Base-by-base conservation (phyloP, 1,140 invertebrate genomes). In the Trichogramma pretiosum region DNA sequence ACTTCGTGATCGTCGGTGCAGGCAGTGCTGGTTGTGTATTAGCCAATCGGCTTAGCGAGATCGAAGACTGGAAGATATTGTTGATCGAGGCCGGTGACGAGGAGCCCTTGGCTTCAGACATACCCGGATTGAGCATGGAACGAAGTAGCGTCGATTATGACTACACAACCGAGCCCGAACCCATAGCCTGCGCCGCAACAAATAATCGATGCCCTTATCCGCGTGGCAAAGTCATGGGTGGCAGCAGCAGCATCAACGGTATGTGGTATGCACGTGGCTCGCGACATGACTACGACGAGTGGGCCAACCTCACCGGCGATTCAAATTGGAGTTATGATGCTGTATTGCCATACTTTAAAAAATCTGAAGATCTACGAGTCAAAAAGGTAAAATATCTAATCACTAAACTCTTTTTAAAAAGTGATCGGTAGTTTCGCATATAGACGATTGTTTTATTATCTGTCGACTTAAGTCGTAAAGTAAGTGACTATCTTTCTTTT, bases 251-350 rank as follows among this genome's bases (percentile, higher is more conserved):
- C 10, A 60, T 81, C 10, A 83, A 82, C 59, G 77, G 70, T 16
- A 78, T 82, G 75, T 69, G 77, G 8, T 83, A 81, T 58, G 69
- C 78, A 3, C 59, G 81, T 42, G 81, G 81, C 1, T 75, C 82
- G 61, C 67, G 66, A 5, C 16, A 49, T 14, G 63, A 65, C 48
- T 65, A 54, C 45, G 55, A 62, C 44, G 56, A 58, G 33, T 84
- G 81, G 81, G 75, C 72, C 33, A 66, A 70, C 40, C 47, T 59
- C 64, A n/a, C n/a, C n/a, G 65, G 65, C 3, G 62, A 61, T 36
- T 26, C 53, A 13, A 74, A 75, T 1, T 84, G 81, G 81, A 72
- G 70, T 16, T 83, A 77, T 59, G 67, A 76, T 67, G 50, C 57
- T 18, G 70, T 77, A 1, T 54, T 77, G 14, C 72, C 68, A 5